Evolutionary conservation across 2,888 invertebrate genomes (phyloP), one percentile per base, ranked within the genome.

Genomic region (Eledona agricola): DNA sequence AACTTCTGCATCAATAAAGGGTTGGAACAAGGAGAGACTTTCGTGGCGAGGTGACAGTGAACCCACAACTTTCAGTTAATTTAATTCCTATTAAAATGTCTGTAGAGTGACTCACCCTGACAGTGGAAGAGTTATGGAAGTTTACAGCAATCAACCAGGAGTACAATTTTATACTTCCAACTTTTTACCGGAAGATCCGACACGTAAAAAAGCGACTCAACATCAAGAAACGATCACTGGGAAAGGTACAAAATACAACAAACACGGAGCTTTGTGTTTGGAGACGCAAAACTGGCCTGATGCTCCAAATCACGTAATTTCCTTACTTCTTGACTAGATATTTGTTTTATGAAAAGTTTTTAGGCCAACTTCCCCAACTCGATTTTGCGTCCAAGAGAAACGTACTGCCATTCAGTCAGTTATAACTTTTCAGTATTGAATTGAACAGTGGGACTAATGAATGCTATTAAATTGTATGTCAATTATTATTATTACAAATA

Each of bases 211-310:
- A 7, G 60, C 65, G 32, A 23, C 13, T 26, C 37, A 28, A 6
- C 55, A 58, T 12, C 26, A 57, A 40, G 47, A 50, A 5, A 51
- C 52, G n/a, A 51, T 68, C 12, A 55, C 47, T 28, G 72, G 72
- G 1, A 72, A 72, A 57, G 65, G 62, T 6, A 67, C 64, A 11
- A 42, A 55, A 4, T 72, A 72, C 58, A 65, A 62, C 19, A 70
- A 71, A 42, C 70, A 72, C 65, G 88, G 88, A 0, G 90, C 89
- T 1, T 86, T 96, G 67, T 94, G 93, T 70, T 77, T 96, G 40
- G 94, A 96, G 79, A 90, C 96, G 0, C 96, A 96, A 76, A 91
- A 92, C 71, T 96, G 87, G 78, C 96, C 96, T 0, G 91, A 97
- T 77, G 91, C 94, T 5, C 80, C 91, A 0, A 92, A 95, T 76